Evolutionary conservation across 2,797 vertebrate species (phyloP).

Genomic region (Gymnopithys bicolor): DNA sequence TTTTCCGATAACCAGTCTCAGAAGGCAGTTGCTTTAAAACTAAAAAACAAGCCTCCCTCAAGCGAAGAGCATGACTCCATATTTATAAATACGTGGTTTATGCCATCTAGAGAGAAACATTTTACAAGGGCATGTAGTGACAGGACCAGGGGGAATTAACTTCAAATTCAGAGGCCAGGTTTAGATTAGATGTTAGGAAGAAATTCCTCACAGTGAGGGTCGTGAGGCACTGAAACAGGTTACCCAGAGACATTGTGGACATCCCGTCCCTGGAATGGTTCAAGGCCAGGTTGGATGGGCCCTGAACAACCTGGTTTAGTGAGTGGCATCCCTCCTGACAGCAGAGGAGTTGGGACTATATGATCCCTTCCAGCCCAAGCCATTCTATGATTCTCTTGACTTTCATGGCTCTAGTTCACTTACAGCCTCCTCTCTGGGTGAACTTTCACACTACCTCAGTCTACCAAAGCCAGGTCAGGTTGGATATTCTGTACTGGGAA

Average conservation of each 20-base stretch:
- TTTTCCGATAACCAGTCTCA: not conserved
- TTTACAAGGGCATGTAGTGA: not conserved
- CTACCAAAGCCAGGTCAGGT: not conserved
- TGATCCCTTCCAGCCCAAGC: not conserved
- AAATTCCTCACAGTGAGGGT: not conserved
- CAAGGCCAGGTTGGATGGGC: not conserved
- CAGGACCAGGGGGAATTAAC: not conserved
- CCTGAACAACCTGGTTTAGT: not conserved
- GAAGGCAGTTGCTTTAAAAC: not conserved
- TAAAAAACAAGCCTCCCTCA: not conserved
- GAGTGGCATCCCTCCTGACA: not conserved
- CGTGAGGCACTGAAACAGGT: not conserved
- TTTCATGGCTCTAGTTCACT: accelerated
- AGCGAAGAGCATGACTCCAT: not conserved
- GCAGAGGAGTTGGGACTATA: not conserved
- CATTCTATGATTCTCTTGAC: not conserved
- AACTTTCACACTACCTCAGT: not conserved
- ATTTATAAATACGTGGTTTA: not conserved
- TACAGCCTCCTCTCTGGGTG: not conserved
- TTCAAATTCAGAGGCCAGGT: not conserved
- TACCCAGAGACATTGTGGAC: not conserved
- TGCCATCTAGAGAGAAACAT: not conserved
- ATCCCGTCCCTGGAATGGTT: not conserved
- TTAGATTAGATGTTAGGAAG: not conserved
- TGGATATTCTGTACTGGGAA: not conserved